These are phyloP conservation scores for Serilophus lunatus DNA, from an alignment of 2,113 vertebrate species.

Conservation along the genomic window DNA sequence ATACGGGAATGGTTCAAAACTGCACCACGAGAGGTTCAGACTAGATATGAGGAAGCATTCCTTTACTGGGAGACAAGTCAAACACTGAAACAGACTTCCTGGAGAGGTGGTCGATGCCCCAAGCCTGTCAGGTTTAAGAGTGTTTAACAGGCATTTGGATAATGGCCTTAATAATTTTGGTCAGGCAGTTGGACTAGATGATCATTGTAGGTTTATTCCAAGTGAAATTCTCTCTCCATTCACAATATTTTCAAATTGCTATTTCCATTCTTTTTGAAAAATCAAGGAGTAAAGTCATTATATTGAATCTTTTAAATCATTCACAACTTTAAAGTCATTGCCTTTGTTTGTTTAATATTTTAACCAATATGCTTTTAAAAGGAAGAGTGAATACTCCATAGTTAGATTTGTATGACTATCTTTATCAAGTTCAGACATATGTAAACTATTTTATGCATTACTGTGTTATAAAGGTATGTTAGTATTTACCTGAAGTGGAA, in stretches of 20 bases:
- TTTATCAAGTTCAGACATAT: not conserved
- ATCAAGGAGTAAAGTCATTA: not conserved
- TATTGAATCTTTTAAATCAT: not conserved
- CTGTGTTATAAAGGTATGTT: not conserved
- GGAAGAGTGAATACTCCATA: not conserved
- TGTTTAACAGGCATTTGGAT: not conserved
- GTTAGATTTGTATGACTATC: not conserved
- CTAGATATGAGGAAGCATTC: not conserved
- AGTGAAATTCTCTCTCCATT: not conserved
- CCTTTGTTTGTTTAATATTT: not conserved
- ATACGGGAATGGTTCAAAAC: not conserved
- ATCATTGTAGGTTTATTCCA: not conserved
- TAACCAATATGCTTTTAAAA: not conserved
- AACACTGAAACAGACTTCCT: not conserved
- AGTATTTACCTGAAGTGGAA: not conserved
- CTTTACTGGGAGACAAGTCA: not conserved
- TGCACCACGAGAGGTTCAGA: not conserved
- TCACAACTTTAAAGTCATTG: not conserved
- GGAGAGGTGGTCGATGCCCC: fast-evolving
- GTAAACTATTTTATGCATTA: not conserved
- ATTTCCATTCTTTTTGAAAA: not conserved
- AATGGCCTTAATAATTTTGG: not conserved
- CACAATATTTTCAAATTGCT: not conserved
- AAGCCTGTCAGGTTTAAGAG: not conserved
- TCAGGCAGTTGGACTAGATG: not conserved